These are phyloP conservation scores for Melikaiella ostensackeni DNA, from an alignment of 2,888 invertebrate species.

Conservation along the genomic window DNA sequence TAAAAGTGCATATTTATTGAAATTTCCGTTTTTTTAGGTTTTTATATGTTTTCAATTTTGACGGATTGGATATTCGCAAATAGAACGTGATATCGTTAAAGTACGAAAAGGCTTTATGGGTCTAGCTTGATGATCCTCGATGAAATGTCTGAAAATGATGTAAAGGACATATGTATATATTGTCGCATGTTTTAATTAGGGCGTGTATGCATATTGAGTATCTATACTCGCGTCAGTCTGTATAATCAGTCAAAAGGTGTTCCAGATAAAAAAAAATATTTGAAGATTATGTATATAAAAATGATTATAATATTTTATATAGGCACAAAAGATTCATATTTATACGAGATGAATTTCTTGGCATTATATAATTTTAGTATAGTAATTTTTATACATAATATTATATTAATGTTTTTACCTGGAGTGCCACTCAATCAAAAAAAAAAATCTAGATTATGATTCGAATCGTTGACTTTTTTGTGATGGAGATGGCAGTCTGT, in stretches of 20 bases:
- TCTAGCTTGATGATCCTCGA: neutral
- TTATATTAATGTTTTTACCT: conserved; percentile 19
- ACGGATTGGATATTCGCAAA: neutral
- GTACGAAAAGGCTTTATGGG: neutral
- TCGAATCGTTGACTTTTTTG: conserved; percentile 32
- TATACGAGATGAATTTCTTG: neutral
- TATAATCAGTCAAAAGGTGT: conserved; percentile 51
- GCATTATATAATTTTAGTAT: neutral
- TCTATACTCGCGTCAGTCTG: conserved; percentile 49
- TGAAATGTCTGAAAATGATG: neutral
- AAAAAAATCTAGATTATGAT: neutral
- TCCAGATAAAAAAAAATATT: conserved; percentile 28
- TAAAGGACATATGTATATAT: conserved; percentile 46
- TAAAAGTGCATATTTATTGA: neutral
- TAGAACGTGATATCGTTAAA: neutral
- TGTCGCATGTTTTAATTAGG: conserved; percentile 49
- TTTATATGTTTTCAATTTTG: neutral
- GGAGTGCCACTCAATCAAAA: conserved; percentile 31
- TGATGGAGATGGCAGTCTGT: conserved; percentile 47
- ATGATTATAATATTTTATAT: neutral
- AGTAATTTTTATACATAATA: neutral
- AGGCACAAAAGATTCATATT: neutral
- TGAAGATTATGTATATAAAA: neutral
- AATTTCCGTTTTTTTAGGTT: neutral
- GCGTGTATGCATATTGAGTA: conserved; percentile 34